Evolutionary conservation across 2,113 vertebrate species (phyloP).

Genomic region (Microtus montanus): DNA sequence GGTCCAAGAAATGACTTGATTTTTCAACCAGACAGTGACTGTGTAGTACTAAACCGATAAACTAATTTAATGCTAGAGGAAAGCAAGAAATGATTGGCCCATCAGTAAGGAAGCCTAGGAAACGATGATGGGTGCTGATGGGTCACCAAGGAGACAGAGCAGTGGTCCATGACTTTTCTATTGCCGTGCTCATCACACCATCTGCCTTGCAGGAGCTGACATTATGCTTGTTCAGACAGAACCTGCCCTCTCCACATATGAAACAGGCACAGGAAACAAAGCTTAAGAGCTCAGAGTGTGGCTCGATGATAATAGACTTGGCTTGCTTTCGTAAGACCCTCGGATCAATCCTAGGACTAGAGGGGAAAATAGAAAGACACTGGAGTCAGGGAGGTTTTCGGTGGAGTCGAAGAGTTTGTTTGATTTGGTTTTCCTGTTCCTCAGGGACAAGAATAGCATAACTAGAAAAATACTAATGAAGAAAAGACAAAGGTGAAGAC

Average conservation of each 20-base stretch:
- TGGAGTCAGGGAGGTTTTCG: background rate
- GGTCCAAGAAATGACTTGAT: background rate
- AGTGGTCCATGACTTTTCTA: background rate
- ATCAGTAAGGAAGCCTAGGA: slow-evolving; percentile 47
- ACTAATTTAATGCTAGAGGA: background rate
- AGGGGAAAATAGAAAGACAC: background rate
- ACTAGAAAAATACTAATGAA: background rate
- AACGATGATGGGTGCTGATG: background rate
- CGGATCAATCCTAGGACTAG: background rate
- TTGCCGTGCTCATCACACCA: background rate
- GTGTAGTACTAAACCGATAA: background rate
- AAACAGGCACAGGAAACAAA: background rate
- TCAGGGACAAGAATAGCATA: background rate
- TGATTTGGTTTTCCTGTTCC: background rate
- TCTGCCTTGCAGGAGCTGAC: background rate
- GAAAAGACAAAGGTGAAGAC: background rate
- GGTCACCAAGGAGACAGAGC: background rate
- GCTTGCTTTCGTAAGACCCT: background rate
- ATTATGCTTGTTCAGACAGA: background rate
- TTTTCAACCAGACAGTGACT: background rate
- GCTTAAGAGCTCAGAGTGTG: background rate
- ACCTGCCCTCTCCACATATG: background rate
- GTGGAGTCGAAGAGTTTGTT: background rate
- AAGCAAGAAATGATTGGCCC: background rate
- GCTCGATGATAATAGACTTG: background rate